Conservation (phyloP, 2,888 invertebrate genomes). For the Cryptocephalus primarius region DNA sequence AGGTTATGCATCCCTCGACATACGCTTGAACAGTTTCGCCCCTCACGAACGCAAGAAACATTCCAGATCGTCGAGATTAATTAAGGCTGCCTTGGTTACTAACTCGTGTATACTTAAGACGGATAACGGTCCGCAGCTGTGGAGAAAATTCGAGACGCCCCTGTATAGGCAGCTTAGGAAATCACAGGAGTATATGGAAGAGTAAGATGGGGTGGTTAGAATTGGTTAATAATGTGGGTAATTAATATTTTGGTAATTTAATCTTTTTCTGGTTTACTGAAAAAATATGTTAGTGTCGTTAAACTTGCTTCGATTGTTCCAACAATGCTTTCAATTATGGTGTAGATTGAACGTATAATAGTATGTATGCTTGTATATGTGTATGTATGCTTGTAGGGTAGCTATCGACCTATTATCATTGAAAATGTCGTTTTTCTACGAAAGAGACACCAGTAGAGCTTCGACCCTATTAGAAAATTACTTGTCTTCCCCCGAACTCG, state of each 20-base stretch:
- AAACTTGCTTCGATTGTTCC: too few species aligned
- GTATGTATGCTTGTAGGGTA: constrained; percentile 37
- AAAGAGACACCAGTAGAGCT: constrained; percentile 18
- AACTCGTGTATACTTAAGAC: constrained; percentile 59
- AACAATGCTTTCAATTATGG: too few species aligned
- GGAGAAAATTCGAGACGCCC: constrained; percentile 63
- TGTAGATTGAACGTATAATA: too few species aligned
- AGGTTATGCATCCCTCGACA: constrained; percentile 59
- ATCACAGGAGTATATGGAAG: constrained; percentile 64
- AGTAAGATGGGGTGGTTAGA: constrained; percentile 29
- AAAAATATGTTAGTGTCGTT: too few species aligned
- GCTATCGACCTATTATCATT: constrained; percentile 53
- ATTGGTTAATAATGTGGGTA: too few species aligned
- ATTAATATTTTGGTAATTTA: too few species aligned
- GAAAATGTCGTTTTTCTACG: constrained; percentile 43
- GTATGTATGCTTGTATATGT: too few species aligned
- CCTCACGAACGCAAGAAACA: constrained; percentile 43
- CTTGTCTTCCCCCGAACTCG: constrained; percentile 54
- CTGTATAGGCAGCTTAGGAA: constrained; percentile 54
- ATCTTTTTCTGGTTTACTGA: too few species aligned
- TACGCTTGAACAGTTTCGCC: constrained; percentile 57
- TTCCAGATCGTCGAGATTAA: constrained; percentile 57
- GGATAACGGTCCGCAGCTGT: constrained; percentile 58
- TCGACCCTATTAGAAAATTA: constrained; percentile 52
- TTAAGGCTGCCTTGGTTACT: constrained; percentile 60